Conservation (phyloP, 2,113 vertebrate genomes). For the Leucosticte australis region DNA sequence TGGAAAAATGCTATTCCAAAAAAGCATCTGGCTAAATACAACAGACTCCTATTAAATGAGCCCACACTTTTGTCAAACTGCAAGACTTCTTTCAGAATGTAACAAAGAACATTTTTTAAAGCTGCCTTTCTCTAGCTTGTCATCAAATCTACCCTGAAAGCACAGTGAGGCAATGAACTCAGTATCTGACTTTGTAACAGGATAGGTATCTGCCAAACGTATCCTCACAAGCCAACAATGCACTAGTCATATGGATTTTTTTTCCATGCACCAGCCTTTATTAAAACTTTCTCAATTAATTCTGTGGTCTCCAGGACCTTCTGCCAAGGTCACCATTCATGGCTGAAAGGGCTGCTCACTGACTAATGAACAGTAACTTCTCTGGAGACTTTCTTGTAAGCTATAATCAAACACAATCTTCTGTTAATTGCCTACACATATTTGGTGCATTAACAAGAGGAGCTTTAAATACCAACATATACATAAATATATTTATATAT, state of each 20-base stretch:
- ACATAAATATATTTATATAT: background rate
- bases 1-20: conserved; percentile 69
- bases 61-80: conserved; percentile 22
- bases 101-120: conserved; percentile 42
- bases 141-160: conserved; percentile 40
- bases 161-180: conserved; percentile 28
- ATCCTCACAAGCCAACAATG: conserved; percentile 54
- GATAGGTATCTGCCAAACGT: conserved; percentile 24
- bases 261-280: conserved; percentile 26
- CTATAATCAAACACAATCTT: conserved; percentile 17
- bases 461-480: background rate
- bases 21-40: conserved; percentile 63
- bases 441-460: conserved; percentile 13
- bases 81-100: conserved; percentile 40
- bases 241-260: background rate
- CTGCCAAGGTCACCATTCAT: conserved; percentile 44
- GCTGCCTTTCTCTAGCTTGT: conserved; percentile 41
- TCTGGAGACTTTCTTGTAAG: conserved; percentile 20
- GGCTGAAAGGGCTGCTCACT: conserved; percentile 12
- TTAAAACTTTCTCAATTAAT: conserved; percentile 45
- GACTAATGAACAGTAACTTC: conserved; percentile 20
- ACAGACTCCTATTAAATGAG: conserved; percentile 43
- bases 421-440: conserved; percentile 32
- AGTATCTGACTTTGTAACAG: conserved; percentile 26
- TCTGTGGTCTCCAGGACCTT: background rate